These are phyloP conservation scores for Cepaea nemoralis DNA, from an alignment of 1,140 invertebrate genomes.

Conservation along the genomic window DNA sequence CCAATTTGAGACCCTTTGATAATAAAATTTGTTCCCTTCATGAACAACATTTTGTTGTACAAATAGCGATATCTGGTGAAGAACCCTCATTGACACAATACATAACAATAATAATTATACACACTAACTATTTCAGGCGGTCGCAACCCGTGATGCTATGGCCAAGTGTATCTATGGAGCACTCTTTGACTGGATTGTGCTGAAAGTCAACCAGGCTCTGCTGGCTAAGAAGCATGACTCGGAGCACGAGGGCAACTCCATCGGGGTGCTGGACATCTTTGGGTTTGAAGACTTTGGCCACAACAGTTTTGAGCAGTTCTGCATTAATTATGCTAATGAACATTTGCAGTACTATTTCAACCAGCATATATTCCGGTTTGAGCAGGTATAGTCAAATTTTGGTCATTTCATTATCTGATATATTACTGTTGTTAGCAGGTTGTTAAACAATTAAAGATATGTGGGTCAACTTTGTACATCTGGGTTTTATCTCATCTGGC, in stretches of 20 bases:
- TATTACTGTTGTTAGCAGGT: too few relatives aligned
- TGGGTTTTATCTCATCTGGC: too few relatives aligned
- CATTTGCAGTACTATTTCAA: slow-evolving; percentile 98
- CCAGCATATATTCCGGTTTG: slow-evolving; percentile 93
- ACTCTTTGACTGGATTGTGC: slow-evolving; percentile 97
- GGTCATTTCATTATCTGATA: too few relatives aligned
- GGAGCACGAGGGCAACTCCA: slow-evolving; percentile 82
- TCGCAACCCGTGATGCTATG: slow-evolving; percentile 94
- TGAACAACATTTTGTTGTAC: too few relatives aligned
- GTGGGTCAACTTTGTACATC: too few relatives aligned
- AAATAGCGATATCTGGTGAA: too few relatives aligned
- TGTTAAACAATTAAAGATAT: too few relatives aligned
- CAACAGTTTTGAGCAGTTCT: slow-evolving; percentile 94
- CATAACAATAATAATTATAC: neutral
- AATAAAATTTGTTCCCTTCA: too few relatives aligned
- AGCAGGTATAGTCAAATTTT: slow-evolving; percentile 74
- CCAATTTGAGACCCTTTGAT: too few relatives aligned
- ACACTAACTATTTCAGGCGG: slow-evolving; percentile 77
- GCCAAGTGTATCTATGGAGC: slow-evolving; percentile 97
- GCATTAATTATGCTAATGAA: slow-evolving; percentile 97
- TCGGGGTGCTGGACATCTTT: slow-evolving; percentile 96
- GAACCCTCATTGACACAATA: too few relatives aligned
- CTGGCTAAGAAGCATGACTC: slow-evolving; percentile 71
- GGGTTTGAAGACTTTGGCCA: slow-evolving; percentile 91
- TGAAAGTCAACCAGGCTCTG: slow-evolving; percentile 79